phyloP scores from a whole-genome alignment of 2,888 invertebrate genomes.

The Lathronympha strigana region DNA sequence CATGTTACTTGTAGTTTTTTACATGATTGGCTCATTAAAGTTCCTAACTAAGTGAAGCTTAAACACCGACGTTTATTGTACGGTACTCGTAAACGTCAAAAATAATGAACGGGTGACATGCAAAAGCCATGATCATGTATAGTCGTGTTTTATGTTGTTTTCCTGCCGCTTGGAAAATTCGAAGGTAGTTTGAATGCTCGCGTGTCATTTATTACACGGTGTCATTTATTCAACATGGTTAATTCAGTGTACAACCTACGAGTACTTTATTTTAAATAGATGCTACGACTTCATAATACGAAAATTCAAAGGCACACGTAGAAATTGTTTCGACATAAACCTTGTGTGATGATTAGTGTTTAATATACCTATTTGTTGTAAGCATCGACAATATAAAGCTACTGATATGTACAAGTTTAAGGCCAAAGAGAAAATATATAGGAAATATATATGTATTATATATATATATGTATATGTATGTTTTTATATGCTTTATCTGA shows the following conservation, averaged over 20 bases:
- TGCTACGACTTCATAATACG: no score
- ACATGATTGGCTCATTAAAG: slow-evolving; percentile 67
- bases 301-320: no score
- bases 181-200: slow-evolving; percentile 20
- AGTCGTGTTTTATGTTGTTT: slow-evolving; percentile 22
- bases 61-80: slow-evolving; percentile 57
- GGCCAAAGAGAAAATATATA: no score
- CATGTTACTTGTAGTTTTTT: slow-evolving; percentile 52
- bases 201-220: slow-evolving; percentile 22
- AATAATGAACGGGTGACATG: slow-evolving; percentile 45
- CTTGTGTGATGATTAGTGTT: no score
- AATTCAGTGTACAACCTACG: slow-evolving; percentile 8
- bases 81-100: slow-evolving; percentile 50
- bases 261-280: neutral
- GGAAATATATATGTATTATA: no score
- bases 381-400: no score
- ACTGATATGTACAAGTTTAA: no score
- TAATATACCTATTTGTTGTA: no score
- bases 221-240: slow-evolving; percentile 7
- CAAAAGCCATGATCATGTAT: slow-evolving; percentile 47
- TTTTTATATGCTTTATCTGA: no score
- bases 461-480: no score
- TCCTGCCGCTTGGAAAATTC: slow-evolving; percentile 23
- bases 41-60: slow-evolving; percentile 52
- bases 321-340: no score